Percentiles rank a stretch among this genome's conserved stretches.
Conservation (phyloP, 2,888 invertebrate genomes). For the Ochropleura plecta region DNA sequence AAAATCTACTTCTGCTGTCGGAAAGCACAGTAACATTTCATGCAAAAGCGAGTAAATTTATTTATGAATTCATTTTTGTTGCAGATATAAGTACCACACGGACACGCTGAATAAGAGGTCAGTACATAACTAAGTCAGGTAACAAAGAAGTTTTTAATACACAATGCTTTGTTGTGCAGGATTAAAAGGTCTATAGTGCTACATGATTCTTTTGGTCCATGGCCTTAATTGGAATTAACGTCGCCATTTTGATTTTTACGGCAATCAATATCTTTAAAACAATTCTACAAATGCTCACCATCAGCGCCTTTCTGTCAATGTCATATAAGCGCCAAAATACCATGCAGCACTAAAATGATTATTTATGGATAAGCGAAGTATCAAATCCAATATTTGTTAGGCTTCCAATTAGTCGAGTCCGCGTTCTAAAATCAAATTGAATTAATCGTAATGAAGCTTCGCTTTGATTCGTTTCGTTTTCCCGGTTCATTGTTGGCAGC, state of each 20-base stretch:
- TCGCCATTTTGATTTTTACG: not conserved
- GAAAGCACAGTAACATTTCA: constrained; percentile 46
- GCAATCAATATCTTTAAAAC: not conserved
- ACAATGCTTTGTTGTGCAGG: constrained; percentile 2
- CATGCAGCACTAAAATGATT: constrained; percentile 14
- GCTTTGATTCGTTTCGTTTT: constrained; percentile 38
- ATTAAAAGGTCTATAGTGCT: not conserved
- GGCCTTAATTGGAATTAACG: not conserved
- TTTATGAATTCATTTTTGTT: constrained; percentile 65
- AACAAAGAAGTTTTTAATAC: constrained; percentile 41
- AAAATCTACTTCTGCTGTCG: constrained; percentile 22
- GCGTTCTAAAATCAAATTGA: constrained; percentile 53
- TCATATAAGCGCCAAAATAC: not conserved
- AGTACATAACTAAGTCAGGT: constrained; percentile 37
- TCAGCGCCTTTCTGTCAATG: not conserved
- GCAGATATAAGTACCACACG: constrained; percentile 55
- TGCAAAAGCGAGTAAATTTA: constrained; percentile 44
- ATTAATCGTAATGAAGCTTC: constrained; percentile 49
- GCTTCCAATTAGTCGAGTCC: constrained; percentile 41
- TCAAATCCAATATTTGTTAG: constrained; percentile 40
- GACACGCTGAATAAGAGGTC: constrained; percentile 61
- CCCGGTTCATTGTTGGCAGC: constrained; percentile 14
- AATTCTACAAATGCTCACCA: not conserved
- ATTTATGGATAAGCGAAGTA: constrained; percentile 9
- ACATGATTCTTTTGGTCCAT: not conserved